These are phyloP conservation scores for Cryptoprocta ferox DNA, from an alignment of 2,797 vertebrate species.

Conservation along the genomic window DNA sequence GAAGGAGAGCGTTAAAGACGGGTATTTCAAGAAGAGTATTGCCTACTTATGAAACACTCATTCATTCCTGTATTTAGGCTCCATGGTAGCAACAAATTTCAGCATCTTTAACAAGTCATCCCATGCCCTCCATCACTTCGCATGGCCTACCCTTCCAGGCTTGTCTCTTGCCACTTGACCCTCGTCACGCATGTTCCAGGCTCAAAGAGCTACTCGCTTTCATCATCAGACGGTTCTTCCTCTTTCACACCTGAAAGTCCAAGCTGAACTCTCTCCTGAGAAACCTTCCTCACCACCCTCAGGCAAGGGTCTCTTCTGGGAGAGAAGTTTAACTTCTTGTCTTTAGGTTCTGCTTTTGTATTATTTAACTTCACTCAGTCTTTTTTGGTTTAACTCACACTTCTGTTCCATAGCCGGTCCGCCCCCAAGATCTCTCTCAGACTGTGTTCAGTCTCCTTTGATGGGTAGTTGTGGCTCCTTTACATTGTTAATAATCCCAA, in stretches of 20 bases:
- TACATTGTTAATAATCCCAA: background rate
- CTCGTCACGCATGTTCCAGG: accelerated
- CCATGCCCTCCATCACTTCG: background rate
- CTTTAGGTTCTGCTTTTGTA: background rate
- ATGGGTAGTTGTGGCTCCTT: background rate
- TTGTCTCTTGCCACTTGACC: background rate
- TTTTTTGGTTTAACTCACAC: background rate
- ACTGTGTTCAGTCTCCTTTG: background rate
- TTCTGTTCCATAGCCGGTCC: background rate
- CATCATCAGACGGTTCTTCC: background rate
- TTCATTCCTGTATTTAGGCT: background rate
- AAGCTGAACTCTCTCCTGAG: background rate
- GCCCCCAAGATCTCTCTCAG: no score
- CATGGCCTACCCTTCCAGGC: background rate
- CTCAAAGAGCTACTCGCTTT: background rate
- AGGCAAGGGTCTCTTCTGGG: background rate
- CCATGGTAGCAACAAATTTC: background rate
- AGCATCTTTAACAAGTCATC: background rate
- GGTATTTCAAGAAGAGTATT: background rate
- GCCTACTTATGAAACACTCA: background rate
- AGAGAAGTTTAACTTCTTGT: background rate
- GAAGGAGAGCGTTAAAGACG: background rate
- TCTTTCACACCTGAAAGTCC: background rate
- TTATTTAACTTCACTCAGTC: background rate
- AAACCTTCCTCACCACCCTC: background rate